Percentiles rank a stretch among this genome's conserved stretches.
phyloP scores from a whole-genome alignment of 2,113 vertebrate species.

The Cochlearius cochlearius region DNA sequence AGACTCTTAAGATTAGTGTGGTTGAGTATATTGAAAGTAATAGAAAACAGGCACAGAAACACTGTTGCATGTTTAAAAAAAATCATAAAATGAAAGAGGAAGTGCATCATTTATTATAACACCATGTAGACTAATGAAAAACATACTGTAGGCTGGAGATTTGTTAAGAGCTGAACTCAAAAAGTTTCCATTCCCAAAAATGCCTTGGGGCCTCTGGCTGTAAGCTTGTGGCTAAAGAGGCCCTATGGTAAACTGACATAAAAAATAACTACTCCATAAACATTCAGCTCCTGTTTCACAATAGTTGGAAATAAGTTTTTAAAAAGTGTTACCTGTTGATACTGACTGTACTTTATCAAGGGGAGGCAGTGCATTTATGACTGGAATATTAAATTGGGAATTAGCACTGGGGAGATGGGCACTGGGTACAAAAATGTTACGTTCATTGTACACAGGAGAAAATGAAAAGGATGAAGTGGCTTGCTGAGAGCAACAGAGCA shows the following conservation, averaged over 20 bases:
- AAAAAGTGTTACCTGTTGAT: background rate
- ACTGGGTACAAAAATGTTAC: background rate
- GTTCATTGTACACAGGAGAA: background rate
- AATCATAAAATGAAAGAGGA: constrained; percentile 49
- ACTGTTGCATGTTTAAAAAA: constrained; percentile 38
- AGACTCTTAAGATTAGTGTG: background rate
- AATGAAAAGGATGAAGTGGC: background rate
- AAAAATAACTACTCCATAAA: constrained; percentile 50
- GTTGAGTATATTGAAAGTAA: constrained; percentile 1
- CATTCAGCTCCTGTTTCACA: constrained; percentile 42
- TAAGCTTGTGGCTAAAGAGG: constrained; percentile 28
- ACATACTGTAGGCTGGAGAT: constrained; percentile 56
- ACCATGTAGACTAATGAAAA: constrained; percentile 60
- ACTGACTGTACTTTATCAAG: background rate
- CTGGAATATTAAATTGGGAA: background rate
- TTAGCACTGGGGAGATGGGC: background rate
- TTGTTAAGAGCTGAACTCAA: constrained; percentile 35
- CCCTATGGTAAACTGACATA: constrained; percentile 49
- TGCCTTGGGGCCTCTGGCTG: constrained; percentile 17
- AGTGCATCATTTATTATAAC: constrained; percentile 64
- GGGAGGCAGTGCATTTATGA: background rate
- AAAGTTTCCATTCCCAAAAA: constrained; percentile 50
- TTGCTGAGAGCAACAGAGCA: background rate
- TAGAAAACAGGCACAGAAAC: constrained; percentile 40
- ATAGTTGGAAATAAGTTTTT: background rate